Percentiles rank a stretch among this genome's conserved stretches.
phyloP scores from a whole-genome alignment of 2,113 vertebrate genomes.

The Pteruthius melanotis region DNA sequence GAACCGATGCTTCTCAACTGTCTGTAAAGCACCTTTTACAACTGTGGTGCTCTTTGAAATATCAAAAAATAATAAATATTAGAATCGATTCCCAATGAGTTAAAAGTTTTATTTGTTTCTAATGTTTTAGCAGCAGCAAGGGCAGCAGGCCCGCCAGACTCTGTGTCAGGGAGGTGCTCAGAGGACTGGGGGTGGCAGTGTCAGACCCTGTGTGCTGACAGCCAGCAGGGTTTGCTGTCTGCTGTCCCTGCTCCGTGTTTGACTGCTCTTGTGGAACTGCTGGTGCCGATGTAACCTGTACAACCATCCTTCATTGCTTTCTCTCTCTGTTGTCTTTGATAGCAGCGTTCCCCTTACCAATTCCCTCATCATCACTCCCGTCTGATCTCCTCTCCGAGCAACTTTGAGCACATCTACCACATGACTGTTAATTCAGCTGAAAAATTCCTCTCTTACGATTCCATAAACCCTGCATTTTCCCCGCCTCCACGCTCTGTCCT shows the following conservation, averaged over 20 bases:
- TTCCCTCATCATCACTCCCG: slow-evolving; percentile 76
- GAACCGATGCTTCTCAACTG: slow-evolving; percentile 52
- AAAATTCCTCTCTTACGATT: slow-evolving; percentile 83
- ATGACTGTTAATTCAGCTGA: slow-evolving; percentile 88
- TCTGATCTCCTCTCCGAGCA: slow-evolving; percentile 85
- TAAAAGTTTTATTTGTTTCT: slow-evolving; percentile 60
- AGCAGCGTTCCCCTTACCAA: slow-evolving; percentile 79
- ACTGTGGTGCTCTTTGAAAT: slow-evolving; percentile 57
- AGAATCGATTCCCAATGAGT: slow-evolving; percentile 51
- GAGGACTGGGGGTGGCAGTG: slow-evolving; percentile 18
- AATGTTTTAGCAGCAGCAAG: slow-evolving; percentile 20
- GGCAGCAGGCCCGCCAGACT: neutral
- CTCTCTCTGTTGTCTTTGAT: slow-evolving; percentile 72
- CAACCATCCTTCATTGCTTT: slow-evolving; percentile 57
- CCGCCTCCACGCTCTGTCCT: slow-evolving; percentile 76
- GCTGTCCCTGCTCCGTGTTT: neutral
- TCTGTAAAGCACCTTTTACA: slow-evolving; percentile 59
- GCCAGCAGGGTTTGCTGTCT: slow-evolving; percentile 30
- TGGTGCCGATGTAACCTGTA: neutral
- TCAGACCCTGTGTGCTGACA: neutral
- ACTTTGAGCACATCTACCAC: slow-evolving; percentile 90
- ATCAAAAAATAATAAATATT: slow-evolving; percentile 58
- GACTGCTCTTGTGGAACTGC: slow-evolving; percentile 17
- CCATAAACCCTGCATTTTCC: slow-evolving; percentile 76
- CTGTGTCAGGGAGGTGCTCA: slow-evolving; percentile 13